These are phyloP conservation scores for Loris lydekkerianus DNA, from an alignment of 2,797 vertebrate genomes.

Conservation along the genomic window DNA sequence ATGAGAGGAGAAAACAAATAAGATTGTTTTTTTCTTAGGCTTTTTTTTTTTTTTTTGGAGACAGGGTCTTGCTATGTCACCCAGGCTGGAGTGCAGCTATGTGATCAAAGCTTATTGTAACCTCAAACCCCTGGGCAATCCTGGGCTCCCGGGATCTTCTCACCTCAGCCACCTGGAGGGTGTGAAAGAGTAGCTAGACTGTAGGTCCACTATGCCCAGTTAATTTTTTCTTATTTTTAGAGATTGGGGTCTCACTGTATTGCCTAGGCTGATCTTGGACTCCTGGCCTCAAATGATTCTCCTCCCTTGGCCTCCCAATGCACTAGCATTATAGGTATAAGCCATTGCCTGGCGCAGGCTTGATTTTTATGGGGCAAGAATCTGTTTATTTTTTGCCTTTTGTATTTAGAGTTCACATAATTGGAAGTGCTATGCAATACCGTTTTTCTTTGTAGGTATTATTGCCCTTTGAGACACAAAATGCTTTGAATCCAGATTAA, in stretches of 20 bases:
- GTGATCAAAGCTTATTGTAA: neutral
- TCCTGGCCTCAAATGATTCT: neutral
- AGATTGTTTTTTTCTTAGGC: neutral
- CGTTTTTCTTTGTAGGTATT: neutral
- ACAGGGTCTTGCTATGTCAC: neutral
- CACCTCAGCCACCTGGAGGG: neutral
- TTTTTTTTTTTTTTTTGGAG: neutral
- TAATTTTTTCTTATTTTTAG: neutral
- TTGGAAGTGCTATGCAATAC: neutral
- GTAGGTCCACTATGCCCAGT: neutral
- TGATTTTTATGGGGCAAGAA: neutral
- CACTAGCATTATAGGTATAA: neutral
- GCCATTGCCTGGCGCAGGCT: neutral
- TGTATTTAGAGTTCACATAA: neutral
- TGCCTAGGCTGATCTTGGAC: neutral
- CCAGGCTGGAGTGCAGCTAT: neutral
- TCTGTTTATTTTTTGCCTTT: conserved; percentile 10
- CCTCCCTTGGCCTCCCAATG: neutral
- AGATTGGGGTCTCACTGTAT: neutral
- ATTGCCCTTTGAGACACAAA: conserved; percentile 49
- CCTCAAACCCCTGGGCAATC: neutral
- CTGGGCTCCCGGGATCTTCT: neutral
- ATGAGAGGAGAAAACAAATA: neutral
- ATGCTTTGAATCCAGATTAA: conserved; percentile 10
- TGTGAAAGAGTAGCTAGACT: neutral